A percentile compares a stretch with the other conserved stretches of the same genome.
These are phyloP conservation scores for Urechis unicinctus DNA, from an alignment of 2,888 invertebrate genomes.

Conservation along the genomic window DNA sequence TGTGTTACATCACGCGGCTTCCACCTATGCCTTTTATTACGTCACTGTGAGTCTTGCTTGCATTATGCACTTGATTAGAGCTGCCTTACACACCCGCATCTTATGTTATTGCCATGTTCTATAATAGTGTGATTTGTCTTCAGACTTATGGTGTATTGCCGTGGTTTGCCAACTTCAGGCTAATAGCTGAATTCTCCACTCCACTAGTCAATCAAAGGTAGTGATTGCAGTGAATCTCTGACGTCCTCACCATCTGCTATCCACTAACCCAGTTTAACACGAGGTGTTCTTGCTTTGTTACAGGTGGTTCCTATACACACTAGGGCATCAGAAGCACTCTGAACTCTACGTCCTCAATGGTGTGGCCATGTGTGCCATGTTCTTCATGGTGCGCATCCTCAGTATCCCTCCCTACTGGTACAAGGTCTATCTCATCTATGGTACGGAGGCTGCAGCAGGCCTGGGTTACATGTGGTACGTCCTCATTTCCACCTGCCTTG, in stretches of 20 bases:
- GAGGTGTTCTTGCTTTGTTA: neutral
- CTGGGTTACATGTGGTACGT: constrained; percentile 42
- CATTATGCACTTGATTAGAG: too few relatives aligned
- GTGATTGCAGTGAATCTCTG: constrained; percentile 1
- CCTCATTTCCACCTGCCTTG: constrained; percentile 37
- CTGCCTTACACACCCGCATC: constrained; percentile 3
- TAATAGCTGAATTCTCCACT: constrained; percentile 49
- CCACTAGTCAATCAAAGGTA: constrained; percentile 49
- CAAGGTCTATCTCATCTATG: constrained; percentile 39
- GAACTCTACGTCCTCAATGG: constrained; percentile 37
- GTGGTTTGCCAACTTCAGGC: constrained; percentile 47
- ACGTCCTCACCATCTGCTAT: neutral
- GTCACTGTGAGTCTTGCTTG: constrained; percentile 40
- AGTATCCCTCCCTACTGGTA: constrained; percentile 44
- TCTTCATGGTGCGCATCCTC: constrained; percentile 42
- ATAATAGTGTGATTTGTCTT: constrained; percentile 1
- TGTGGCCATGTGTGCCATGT: constrained; percentile 42
- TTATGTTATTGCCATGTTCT: neutral
- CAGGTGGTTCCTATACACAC: constrained; percentile 44
- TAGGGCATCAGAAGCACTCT: constrained; percentile 32
- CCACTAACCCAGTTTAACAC: neutral
- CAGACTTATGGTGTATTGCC: constrained; percentile 43
- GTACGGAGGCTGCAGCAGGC: constrained; percentile 29
- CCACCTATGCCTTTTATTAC: constrained; percentile 45
- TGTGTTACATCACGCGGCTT: constrained; percentile 43